Evolutionary conservation across 2,113 vertebrate genomes (phyloP).

Genomic region (Cnemophilus loriae): DNA sequence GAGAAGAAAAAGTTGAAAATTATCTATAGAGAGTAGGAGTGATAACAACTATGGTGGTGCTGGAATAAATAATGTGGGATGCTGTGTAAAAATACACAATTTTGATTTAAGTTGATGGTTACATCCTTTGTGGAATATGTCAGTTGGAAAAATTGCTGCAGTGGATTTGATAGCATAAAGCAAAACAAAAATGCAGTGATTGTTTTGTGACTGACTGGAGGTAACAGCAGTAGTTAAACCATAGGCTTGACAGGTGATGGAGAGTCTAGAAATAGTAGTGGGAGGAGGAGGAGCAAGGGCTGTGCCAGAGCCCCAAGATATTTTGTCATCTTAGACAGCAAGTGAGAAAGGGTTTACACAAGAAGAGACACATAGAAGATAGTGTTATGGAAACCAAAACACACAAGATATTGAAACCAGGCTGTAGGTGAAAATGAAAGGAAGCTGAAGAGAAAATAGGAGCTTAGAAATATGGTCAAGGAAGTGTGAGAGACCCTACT

Average conservation of each 20-base stretch:
- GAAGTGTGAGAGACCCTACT: background rate
- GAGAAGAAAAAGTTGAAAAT: background rate
- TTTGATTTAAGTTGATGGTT: background rate
- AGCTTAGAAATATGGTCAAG: background rate
- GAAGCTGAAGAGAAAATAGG: background rate
- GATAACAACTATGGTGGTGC: background rate
- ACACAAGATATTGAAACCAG: background rate
- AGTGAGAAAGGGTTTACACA: background rate
- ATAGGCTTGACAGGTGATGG: background rate
- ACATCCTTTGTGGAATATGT: background rate
- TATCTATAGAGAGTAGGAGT: background rate
- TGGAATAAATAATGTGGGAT: background rate
- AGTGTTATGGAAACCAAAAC: background rate
- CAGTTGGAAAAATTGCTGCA: background rate
- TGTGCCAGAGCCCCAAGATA: background rate
- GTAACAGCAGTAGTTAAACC: background rate
- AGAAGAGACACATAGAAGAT: background rate
- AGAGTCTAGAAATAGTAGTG: background rate
- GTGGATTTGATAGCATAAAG: background rate
- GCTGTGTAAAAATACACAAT: background rate
- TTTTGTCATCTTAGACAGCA: background rate
- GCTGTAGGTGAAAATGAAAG: background rate
- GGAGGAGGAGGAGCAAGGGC: background rate
- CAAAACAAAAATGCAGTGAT: background rate
- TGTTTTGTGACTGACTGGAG: background rate